These are phyloP conservation scores for Luperina testacea DNA, from an alignment of 2,888 invertebrate genomes.

Conservation along the genomic window DNA sequence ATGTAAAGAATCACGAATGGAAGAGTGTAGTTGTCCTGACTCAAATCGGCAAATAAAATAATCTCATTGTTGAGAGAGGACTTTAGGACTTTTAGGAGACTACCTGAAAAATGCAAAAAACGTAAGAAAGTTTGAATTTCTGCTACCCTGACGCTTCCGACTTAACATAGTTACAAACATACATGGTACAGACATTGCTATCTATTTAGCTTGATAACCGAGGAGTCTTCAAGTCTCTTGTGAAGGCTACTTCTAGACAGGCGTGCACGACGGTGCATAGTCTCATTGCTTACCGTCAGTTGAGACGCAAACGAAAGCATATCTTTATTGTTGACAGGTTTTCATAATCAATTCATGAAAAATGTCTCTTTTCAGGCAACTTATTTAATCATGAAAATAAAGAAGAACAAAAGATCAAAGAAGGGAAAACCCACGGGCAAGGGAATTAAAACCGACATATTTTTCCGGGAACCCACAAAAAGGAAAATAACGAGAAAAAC, in stretches of 20 bases:
- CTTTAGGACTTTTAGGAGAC: too few species aligned
- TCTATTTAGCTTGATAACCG: neutral
- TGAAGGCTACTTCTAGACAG: neutral
- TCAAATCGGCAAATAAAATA: too few species aligned
- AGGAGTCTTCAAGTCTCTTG: too few species aligned
- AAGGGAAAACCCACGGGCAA: neutral
- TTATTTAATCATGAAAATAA: neutral
- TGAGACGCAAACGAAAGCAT: neutral
- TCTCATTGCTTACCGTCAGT: neutral
- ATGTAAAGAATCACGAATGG: too few species aligned
- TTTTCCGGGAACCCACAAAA: neutral
- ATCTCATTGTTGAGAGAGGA: too few species aligned
- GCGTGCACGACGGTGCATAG: neutral
- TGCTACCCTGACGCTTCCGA: neutral
- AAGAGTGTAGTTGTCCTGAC: too few species aligned
- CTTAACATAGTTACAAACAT: neutral
- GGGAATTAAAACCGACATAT: too few species aligned
- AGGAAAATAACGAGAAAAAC: neutral
- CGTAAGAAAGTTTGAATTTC: neutral
- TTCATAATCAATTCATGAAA: neutral
- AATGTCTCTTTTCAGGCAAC: neutral
- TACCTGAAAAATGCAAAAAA: neutral
- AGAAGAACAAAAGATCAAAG: neutral
- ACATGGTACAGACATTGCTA: neutral
- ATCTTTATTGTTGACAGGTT: neutral